Conservation (phyloP, 64 coral and sea anemone genomes). For the Dendrophyllia cribrosa region DNA sequence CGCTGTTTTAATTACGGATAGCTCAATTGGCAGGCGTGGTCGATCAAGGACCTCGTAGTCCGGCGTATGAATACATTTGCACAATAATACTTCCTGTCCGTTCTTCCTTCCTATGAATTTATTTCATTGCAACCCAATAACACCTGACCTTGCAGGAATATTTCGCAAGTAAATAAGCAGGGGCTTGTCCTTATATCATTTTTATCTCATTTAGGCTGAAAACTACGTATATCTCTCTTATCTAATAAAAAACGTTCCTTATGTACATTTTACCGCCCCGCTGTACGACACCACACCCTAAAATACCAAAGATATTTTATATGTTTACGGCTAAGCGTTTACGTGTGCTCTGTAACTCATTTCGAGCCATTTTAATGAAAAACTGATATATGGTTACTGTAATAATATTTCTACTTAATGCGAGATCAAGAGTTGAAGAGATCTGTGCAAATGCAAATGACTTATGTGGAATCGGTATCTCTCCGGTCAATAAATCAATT, state of each 20-base stretch:
- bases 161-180: background rate
- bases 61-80: too few relatives aligned
- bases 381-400: background rate
- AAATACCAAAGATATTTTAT: background rate
- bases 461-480: background rate
- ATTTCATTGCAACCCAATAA: background rate
- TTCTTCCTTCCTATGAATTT: background rate
- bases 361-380: too few relatives aligned
- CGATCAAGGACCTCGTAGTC: too few relatives aligned
- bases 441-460: background rate
- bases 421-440: too few relatives aligned
- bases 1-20: too few relatives aligned
- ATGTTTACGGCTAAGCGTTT: background rate
- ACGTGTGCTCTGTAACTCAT: too few relatives aligned
- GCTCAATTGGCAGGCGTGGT: too few relatives aligned
- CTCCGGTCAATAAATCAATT: conserved; percentile 18
- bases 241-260: background rate
- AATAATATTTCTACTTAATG: background rate
- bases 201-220: background rate
- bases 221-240: background rate
- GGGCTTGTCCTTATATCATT: background rate
- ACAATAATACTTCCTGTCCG: background rate
- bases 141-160: background rate
- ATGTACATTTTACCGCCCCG: background rate
- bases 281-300: background rate